These are phyloP conservation scores for Hormiphora californensis DNA, from an alignment of 37 sponge, comb jelly and placozoan genomes.

Conservation along the genomic window DNA sequence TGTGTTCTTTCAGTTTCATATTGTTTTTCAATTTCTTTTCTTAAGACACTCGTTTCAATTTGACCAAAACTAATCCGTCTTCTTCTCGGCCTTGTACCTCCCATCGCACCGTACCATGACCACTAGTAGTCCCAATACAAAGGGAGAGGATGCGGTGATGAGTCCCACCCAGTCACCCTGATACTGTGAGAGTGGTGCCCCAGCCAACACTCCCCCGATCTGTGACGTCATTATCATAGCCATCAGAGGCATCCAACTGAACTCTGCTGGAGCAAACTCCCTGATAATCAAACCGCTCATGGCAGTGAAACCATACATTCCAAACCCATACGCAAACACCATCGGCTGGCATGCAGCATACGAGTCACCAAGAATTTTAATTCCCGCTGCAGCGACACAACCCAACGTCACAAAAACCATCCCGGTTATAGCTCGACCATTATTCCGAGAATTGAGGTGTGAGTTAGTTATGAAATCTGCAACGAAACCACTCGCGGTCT, in stretches of 20 bases:
- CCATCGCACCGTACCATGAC: too few species aligned
- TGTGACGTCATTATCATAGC: background rate
- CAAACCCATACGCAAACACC: constrained; percentile 12
- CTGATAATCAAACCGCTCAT: constrained; percentile 7
- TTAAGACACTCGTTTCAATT: too few species aligned
- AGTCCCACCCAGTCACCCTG: too few species aligned
- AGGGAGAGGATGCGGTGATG: too few species aligned
- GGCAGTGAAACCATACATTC: background rate
- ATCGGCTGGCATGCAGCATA: background rate
- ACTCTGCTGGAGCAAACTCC: background rate
- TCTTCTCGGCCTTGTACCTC: too few species aligned
- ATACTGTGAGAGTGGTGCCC: background rate
- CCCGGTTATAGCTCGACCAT: background rate
- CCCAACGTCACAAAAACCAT: background rate
- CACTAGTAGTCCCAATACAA: too few species aligned
- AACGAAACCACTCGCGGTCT: background rate
- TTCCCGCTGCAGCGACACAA: background rate
- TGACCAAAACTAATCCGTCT: too few species aligned
- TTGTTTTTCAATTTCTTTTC: too few species aligned
- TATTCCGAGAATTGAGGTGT: background rate
- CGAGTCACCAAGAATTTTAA: background rate
- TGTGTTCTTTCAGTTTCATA: too few species aligned
- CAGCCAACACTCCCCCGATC: background rate
- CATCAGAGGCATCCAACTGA: background rate
- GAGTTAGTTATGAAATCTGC: background rate